phyloP scores from a whole-genome alignment of 2,888 invertebrate genomes.

The Brenthis hecate region DNA sequence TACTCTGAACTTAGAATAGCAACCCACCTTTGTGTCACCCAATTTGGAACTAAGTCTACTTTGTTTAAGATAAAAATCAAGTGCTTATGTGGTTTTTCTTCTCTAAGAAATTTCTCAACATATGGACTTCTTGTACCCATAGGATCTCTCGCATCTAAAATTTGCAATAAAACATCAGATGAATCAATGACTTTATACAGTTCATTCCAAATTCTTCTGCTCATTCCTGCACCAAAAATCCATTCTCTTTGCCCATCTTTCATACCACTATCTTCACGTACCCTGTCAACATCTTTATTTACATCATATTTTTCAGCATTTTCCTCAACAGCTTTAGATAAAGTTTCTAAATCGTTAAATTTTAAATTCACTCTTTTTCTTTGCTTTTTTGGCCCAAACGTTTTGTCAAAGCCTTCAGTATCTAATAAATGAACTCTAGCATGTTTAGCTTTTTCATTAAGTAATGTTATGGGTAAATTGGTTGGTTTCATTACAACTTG shows the following conservation, averaged over 20 bases:
- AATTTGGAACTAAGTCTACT: constrained; percentile 97
- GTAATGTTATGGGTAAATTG: constrained; percentile 94
- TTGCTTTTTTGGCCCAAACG: constrained; percentile 97
- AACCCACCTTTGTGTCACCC: constrained; percentile 99
- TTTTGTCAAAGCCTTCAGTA: constrained; percentile 95
- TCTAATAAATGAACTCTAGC: constrained; percentile 96
- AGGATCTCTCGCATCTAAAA: constrained; percentile 98
- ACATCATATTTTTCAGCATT: constrained; percentile 89
- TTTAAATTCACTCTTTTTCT: constrained; percentile 93
- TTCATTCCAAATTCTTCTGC: constrained; percentile 99
- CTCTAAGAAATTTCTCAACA: constrained; percentile 94
- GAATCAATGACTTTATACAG: constrained; percentile 99
- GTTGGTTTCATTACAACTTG: constrained; percentile 99
- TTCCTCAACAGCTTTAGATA: constrained; percentile 88
- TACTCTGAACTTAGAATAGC: constrained; percentile 96
- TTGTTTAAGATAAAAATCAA: constrained; percentile 98
- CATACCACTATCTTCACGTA: constrained; percentile 91
- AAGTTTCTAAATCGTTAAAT: constrained; percentile 89
- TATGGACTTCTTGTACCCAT: constrained; percentile 96
- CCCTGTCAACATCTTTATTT: constrained; percentile 91
- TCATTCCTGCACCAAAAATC: constrained; percentile 97
- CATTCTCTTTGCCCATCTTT: constrained; percentile 93
- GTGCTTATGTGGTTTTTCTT: constrained; percentile 98
- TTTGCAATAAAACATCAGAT: constrained; percentile 97
- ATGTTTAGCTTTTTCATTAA: constrained; percentile 95